Evolutionary conservation across 2,888 invertebrate species (phyloP), one percentile per base, ranked within the genome.

Genomic region (Apoda limacodes): DNA sequence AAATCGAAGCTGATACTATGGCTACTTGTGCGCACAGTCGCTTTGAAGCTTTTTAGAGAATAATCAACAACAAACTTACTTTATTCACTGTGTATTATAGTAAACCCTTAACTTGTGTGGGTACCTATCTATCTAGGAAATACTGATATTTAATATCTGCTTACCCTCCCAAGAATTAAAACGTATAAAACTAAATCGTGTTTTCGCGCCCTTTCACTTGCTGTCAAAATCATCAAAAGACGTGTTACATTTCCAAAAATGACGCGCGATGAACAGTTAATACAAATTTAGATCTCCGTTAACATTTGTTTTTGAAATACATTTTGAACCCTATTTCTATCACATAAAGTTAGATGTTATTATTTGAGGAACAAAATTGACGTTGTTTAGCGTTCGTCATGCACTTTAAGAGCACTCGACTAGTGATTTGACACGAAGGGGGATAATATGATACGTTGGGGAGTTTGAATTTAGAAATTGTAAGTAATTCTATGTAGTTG

Each of bases 151-250:
- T n/a, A n/a, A n/a, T n/a, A n/a, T n/a, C 11, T 13, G 13, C 9
- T 39, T 32, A 41, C 37, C 32, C 34, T 21, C 10, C 32, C 35
- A 33, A 34, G 40, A 37, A 42, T 32, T 34, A 35, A 32, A 28
- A 40, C 38, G 36, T 41, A 34, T 43, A 35, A 34, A 39, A 34
- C 24, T n/a, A n/a, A n/a, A n/a, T 33, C 37, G 40, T 44, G 43
- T 41, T 46, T 45, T 43, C 37, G 34, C 45, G 41, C 45, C 48
- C 48, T 40, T 30, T 20, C 27, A 28, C 34, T 34, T 51, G 40
- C 50, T 57, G 66, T 66, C 65, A 65, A 46, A 62, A 60, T 51
- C 50, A 61, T 60, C 64, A 66, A 51, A 50, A 39, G 48, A 48
- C 46, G 46, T 52, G 48, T 48, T 51, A 50, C 44, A 46, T 45